A percentile compares a stretch with the other conserved stretches of the same genome.
Evolutionary conservation across 2,888 invertebrate genomes (phyloP).

Genomic region (Sarcophaga carnaria): DNA sequence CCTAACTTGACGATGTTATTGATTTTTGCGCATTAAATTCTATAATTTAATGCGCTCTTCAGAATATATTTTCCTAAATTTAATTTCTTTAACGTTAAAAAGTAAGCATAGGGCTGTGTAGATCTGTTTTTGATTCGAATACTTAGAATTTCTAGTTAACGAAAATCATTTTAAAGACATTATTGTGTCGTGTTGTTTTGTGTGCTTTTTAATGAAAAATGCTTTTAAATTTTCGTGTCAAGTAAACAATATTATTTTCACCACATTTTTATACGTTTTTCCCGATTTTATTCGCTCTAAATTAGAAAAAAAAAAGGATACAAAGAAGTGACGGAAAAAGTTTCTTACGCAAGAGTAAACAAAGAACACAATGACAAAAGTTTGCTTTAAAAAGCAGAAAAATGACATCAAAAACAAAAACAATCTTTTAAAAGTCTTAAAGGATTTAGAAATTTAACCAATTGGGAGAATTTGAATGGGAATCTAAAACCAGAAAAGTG

Average conservation of each 20-base stretch:
- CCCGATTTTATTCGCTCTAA: too few relatives aligned
- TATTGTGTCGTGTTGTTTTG: constrained; percentile 48
- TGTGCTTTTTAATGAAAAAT: constrained; percentile 47
- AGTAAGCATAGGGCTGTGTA: too few relatives aligned
- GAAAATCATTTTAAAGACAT: constrained; percentile 54
- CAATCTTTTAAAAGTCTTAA: constrained; percentile 47
- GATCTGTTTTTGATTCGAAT: too few relatives aligned
- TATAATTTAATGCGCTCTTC: too few relatives aligned
- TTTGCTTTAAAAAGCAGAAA: not conserved
- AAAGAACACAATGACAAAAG: constrained; percentile 47
- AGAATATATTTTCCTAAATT: too few relatives aligned
- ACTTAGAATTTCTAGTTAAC: constrained; percentile 5
- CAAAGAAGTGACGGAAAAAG: not conserved
- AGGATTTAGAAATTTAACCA: constrained; percentile 55
- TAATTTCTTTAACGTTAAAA: too few relatives aligned
- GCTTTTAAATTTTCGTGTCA: constrained; percentile 44
- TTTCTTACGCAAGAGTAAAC: constrained; percentile 47
- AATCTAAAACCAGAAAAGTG: constrained; percentile 38
- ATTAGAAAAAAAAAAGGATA: constrained; percentile 18
- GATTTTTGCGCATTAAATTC: too few relatives aligned
- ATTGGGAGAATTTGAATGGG: constrained; percentile 18
- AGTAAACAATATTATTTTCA: constrained; percentile 67
- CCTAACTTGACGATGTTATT: too few relatives aligned
- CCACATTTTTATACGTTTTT: constrained; percentile 28
- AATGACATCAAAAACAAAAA: not conserved